Percentiles rank a stretch among this genome's conserved stretches.
Conservation (phyloP, 35 echinoderm and acorn worm genomes). For the Strongylocentrotus purpuratus region DNA sequence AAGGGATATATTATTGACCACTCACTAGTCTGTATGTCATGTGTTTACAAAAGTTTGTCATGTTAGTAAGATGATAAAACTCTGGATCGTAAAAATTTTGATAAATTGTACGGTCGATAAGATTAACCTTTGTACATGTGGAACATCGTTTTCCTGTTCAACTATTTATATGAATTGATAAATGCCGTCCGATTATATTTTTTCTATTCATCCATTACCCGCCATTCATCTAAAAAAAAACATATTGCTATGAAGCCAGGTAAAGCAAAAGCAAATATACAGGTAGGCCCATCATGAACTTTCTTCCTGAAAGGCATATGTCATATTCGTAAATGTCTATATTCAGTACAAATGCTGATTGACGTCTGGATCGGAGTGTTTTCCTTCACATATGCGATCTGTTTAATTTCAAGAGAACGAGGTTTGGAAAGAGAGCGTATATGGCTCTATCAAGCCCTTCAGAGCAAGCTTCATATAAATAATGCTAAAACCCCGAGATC, state of each 20-base stretch:
- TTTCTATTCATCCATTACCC: background rate
- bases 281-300: background rate
- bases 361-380: background rate
- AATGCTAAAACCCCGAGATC: constrained; percentile 20
- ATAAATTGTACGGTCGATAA: too few relatives aligned
- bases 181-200: too few relatives aligned
- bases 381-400: constrained; percentile 29
- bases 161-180: too few relatives aligned
- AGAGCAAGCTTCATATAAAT: constrained; percentile 24
- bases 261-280: background rate
- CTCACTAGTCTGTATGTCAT: too few relatives aligned
- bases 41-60: too few relatives aligned
- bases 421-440: background rate
- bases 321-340: constrained; percentile 6
- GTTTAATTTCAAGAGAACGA: constrained; percentile 36
- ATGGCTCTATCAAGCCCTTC: background rate
- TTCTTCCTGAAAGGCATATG: background rate
- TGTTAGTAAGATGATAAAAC: too few relatives aligned
- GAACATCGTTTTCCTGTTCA: too few relatives aligned
- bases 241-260: background rate
- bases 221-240: background rate
- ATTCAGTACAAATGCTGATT: constrained; percentile 4
- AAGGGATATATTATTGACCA: too few relatives aligned
- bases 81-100: too few relatives aligned
- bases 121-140: too few relatives aligned